Conservation (phyloP, 2,797 vertebrate species). For the Esox lucius region DNA sequence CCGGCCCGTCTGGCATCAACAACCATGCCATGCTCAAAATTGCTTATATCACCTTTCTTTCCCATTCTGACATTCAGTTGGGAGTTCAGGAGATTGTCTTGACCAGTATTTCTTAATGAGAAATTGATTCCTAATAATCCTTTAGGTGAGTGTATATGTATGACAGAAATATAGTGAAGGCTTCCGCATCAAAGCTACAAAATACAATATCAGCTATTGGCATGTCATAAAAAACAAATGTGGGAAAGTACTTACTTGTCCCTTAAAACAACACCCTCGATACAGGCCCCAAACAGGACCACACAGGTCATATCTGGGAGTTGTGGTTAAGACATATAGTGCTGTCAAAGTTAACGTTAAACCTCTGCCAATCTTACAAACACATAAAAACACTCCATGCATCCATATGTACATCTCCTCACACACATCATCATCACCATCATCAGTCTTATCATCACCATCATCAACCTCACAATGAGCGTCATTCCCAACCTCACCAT, state of each 20-base stretch:
- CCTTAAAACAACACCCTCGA: slow-evolving; percentile 91
- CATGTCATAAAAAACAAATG: not conserved
- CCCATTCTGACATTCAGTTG: no score
- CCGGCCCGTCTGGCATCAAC: no score
- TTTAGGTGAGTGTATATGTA: no score
- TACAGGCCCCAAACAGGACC: slow-evolving; percentile 90
- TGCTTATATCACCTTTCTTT: no score
- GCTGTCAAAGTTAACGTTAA: not conserved
- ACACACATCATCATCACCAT: not conserved
- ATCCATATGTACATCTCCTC: not conserved
- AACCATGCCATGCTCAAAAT: no score
- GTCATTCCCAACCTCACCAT: no score
- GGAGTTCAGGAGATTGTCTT: no score
- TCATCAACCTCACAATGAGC: no score
- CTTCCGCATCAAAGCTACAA: not conserved
- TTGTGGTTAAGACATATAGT: slow-evolving; percentile 67
- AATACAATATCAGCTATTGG: not conserved
- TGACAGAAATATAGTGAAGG: not conserved
- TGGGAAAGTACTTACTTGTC: slow-evolving; percentile 84
- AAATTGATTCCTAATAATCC: no score
- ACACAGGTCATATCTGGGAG: slow-evolving; percentile 88
- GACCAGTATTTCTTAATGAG: no score
- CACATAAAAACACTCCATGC: slow-evolving; percentile 2
- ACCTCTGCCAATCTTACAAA: not conserved
- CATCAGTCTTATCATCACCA: no score